phyloP scores from a whole-genome alignment of 2,888 invertebrate species.

The Pimpla rufipes region DNA sequence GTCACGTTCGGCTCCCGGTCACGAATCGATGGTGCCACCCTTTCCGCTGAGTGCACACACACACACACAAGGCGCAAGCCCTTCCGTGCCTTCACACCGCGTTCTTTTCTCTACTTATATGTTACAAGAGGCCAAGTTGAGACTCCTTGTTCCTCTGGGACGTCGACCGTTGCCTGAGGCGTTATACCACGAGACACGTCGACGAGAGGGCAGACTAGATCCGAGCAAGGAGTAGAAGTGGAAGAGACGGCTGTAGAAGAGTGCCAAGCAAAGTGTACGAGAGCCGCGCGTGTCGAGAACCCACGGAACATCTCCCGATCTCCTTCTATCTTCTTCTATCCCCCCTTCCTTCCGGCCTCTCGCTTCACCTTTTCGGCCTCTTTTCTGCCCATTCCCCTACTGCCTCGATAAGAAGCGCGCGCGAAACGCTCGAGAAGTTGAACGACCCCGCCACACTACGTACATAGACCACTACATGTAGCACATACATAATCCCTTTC shows the following conservation, averaged over 20 bases:
- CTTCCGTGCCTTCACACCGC: neutral
- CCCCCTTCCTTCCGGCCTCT: constrained; percentile 21
- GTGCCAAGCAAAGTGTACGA: constrained; percentile 42
- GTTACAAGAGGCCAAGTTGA: constrained; percentile 45
- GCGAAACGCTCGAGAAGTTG: constrained; percentile 62
- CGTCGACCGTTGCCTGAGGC: constrained; percentile 56
- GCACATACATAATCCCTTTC: constrained; percentile 29
- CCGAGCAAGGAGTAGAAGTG: neutral
- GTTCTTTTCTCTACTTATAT: constrained; percentile 3
- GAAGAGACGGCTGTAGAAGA: constrained; percentile 31
- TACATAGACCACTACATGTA: constrained; percentile 6
- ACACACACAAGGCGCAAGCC: neutral
- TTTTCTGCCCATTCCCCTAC: constrained; percentile 52
- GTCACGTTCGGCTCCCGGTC: constrained; percentile 48
- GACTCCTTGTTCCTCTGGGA: constrained; percentile 61
- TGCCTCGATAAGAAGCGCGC: constrained; percentile 61
- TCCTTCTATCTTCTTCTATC: constrained; percentile 43
- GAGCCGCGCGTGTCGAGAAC: constrained; percentile 67
- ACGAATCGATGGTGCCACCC: constrained; percentile 45
- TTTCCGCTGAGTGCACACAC: constrained; percentile 2
- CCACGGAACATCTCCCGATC: constrained; percentile 54
- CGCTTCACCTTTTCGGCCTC: constrained; percentile 35
- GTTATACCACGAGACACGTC: constrained; percentile 60
- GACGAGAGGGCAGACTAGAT: constrained; percentile 41
- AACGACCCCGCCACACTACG: constrained; percentile 56